phyloP scores from a whole-genome alignment of 2,797 vertebrate genomes.

The Oreochromis mossambicus region DNA sequence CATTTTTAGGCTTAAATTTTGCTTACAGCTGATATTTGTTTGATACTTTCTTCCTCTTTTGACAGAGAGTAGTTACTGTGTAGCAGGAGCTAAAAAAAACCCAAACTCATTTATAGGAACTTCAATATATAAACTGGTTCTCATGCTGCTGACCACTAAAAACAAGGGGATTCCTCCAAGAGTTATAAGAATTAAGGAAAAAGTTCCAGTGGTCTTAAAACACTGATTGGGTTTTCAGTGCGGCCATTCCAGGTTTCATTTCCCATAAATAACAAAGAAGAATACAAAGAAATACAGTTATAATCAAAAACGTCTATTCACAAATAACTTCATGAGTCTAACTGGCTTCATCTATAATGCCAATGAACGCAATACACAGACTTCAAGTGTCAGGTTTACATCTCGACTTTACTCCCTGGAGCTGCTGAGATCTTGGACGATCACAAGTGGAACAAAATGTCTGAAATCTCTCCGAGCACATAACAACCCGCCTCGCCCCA shows the following conservation, averaged over 20 bases:
- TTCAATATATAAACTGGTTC: background rate
- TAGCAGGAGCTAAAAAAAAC: background rate
- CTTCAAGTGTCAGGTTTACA: background rate
- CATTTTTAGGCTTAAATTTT: background rate
- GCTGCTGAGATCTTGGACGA: background rate
- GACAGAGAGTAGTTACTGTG: background rate
- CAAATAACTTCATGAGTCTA: background rate
- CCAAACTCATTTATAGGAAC: fast-evolving
- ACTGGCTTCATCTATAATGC: background rate
- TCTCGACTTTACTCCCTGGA: background rate
- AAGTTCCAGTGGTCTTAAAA: background rate
- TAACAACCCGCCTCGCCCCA: background rate
- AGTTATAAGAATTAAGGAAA: background rate
- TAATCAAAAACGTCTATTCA: background rate
- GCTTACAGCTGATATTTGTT: background rate
- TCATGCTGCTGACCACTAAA: background rate
- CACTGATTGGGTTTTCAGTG: background rate
- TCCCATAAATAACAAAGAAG: background rate
- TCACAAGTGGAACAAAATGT: background rate
- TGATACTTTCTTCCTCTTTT: background rate
- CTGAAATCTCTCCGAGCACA: background rate
- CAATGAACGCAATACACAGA: background rate
- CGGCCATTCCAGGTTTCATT: fast-evolving
- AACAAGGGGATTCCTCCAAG: background rate
- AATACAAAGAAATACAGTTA: background rate